These are phyloP conservation scores for Ophioninae sp. DNA, from an alignment of 2,888 invertebrate species.

Conservation along the genomic window DNA sequence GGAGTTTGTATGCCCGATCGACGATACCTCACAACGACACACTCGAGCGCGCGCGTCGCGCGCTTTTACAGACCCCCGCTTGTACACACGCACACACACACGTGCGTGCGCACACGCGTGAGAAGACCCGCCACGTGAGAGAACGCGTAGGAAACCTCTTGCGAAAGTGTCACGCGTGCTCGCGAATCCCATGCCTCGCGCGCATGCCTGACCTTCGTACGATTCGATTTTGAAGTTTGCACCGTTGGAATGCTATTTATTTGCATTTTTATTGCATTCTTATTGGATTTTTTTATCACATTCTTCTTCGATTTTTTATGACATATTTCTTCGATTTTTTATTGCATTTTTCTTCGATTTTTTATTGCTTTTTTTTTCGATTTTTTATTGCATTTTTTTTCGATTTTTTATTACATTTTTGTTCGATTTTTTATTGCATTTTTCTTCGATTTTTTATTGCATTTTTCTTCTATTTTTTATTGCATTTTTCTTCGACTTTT, in stretches of 20 bases:
- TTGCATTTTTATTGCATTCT: neutral
- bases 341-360: no score
- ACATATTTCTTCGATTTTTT: no score
- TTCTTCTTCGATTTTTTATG: no score
- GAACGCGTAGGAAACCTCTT: conserved; percentile 60
- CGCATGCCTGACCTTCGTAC: conserved; percentile 38
- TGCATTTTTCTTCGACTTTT: no score
- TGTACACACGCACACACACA: neutral
- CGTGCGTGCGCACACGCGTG: conserved; percentile 6
- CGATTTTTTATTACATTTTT: neutral
- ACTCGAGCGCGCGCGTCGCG: neutral
- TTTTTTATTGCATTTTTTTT: neutral
- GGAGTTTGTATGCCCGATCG: conserved; percentile 42
- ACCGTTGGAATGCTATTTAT: neutral
- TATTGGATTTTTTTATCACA: neutral
- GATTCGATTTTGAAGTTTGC: conserved; percentile 17
- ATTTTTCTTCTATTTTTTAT: no score
- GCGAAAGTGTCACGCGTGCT: conserved; percentile 60
- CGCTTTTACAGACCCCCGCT: conserved; percentile 1
- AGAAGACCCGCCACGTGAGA: conserved; percentile 33
- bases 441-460: no score
- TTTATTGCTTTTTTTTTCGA: no score
- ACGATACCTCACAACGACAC: neutral
- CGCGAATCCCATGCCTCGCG: conserved; percentile 25
- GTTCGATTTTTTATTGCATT: no score